Conservation (phyloP, 2,888 invertebrate species). For the Meghimatium bilineatum region DNA sequence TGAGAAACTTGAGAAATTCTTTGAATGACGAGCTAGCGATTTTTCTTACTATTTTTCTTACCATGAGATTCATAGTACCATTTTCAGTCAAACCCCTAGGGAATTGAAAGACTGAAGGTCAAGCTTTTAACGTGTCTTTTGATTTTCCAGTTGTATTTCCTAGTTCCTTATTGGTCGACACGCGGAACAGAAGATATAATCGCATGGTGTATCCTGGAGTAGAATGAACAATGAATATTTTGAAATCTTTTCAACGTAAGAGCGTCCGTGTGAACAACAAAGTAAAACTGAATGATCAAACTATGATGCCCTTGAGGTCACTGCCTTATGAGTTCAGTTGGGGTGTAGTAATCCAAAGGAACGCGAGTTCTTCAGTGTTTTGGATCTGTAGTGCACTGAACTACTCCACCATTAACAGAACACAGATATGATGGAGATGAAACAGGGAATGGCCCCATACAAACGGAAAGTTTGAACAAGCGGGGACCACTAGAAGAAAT, state of each 20-base stretch:
- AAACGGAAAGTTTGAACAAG: neutral
- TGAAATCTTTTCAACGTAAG: neutral
- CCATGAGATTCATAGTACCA: too few relatives aligned
- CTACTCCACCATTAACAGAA: neutral
- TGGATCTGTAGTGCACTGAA: neutral
- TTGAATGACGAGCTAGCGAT: neutral
- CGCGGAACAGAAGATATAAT: neutral
- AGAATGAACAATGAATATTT: neutral
- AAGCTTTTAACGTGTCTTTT: neutral
- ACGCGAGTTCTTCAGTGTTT: neutral
- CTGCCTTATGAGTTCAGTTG: neutral
- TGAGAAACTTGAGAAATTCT: too few relatives aligned
- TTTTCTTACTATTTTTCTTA: too few relatives aligned
- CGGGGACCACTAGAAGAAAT: neutral
- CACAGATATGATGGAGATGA: neutral
- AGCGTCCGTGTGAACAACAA: neutral
- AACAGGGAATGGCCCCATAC: neutral
- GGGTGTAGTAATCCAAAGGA: neutral
- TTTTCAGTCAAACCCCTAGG: neutral
- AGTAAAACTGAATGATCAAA: neutral
- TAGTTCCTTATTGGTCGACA: neutral
- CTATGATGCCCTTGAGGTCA: neutral
- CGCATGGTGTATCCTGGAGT: neutral
- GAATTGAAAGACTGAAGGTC: slow-evolving; percentile 6
- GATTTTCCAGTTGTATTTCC: neutral